Conservation (phyloP, 2,797 vertebrate genomes). For the Muscicapa comitata region DNA sequence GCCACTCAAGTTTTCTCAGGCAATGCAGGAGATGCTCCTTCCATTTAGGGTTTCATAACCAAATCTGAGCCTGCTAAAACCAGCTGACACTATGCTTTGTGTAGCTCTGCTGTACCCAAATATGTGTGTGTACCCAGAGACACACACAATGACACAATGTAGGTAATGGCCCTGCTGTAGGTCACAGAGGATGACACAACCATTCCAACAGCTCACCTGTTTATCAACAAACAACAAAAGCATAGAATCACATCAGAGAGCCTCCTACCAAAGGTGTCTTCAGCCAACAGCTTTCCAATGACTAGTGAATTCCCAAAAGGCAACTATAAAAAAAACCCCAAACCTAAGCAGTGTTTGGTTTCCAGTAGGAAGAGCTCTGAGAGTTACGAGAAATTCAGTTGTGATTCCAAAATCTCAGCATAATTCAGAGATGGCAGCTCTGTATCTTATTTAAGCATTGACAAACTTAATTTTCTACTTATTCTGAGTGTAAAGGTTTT, state of each 20-base stretch:
- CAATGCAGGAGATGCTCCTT: neutral
- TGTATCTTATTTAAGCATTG: neutral
- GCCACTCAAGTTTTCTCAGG: neutral
- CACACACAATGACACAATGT: rapidly evolving
- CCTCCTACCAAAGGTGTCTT: neutral
- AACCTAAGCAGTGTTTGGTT: neutral
- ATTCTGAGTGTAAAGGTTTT: neutral
- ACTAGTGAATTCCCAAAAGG: neutral
- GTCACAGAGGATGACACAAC: neutral
- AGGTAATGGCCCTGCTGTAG: neutral
- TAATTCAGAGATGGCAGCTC: neutral
- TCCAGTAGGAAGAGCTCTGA: neutral
- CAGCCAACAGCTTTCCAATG: neutral
- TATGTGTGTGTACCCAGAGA: rapidly evolving
- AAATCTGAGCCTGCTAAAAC: neutral
- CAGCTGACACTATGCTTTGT: neutral
- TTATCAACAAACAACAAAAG: neutral
- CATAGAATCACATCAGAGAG: neutral
- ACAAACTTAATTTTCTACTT: neutral
- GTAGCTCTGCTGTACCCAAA: neutral
- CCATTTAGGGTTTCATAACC: neutral
- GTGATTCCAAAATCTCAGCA: neutral
- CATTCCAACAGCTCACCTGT: neutral
- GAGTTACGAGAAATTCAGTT: neutral
- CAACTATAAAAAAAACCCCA: neutral